Conservation (phyloP, 1,140 invertebrate species). For the Oryctes rhinoceros region DNA sequence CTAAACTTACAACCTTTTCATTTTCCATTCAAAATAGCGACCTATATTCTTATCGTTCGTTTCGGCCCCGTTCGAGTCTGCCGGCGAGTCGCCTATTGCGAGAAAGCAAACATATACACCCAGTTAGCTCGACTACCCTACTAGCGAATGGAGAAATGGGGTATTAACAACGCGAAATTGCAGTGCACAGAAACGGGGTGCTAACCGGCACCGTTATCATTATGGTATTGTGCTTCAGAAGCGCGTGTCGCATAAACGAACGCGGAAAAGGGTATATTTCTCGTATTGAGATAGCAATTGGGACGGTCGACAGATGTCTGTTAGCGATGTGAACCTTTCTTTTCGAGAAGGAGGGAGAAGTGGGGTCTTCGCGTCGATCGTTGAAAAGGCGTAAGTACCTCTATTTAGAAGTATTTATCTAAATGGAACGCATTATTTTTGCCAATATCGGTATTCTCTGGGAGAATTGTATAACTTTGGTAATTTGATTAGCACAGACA, state of each 20-base stretch:
- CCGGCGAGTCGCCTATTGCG: background rate
- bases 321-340: background rate
- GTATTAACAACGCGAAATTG: conserved; percentile 2
- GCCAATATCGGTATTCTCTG: background rate
- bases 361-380: background rate
- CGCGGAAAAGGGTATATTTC: background rate
- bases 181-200: background rate
- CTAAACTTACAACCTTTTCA: background rate
- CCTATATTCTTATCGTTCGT: background rate
- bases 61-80: background rate
- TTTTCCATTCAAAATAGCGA: background rate
- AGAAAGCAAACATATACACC: background rate
- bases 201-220: background rate
- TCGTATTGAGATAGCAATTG: conserved; percentile 2
- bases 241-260: conserved; percentile 11
- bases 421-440: background rate
- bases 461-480: background rate
- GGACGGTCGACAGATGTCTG: background rate
- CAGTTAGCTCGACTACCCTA: background rate
- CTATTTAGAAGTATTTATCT: background rate
- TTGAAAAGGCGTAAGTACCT: background rate
- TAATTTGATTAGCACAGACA: background rate
- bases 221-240: background rate
- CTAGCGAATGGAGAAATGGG: background rate
- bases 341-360: background rate